Base-by-base conservation (phyloP, 2,888 invertebrate genomes). In the Dysmachus trigonus region DNA sequence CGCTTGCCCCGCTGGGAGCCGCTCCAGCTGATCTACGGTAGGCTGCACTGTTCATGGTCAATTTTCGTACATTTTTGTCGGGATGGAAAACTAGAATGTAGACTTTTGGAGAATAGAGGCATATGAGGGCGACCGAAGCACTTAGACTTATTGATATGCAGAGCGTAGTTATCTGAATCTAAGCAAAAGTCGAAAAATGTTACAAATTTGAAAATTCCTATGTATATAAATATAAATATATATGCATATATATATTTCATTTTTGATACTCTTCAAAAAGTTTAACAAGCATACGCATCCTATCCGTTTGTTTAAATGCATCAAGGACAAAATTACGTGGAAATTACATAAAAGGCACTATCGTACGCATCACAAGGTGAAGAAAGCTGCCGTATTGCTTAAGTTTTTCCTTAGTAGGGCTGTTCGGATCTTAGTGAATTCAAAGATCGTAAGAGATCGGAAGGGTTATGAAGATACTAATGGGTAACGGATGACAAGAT, bases 31-130 rank as follows among this genome's bases (percentile, higher is more conserved):
- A 90, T 3, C 90, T 89, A 51, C 90, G 87, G 62, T 91, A 91
- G 2, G 91, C 91, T 0, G 91, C 91, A 85, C 91, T 91, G 53
- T 91, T 91, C 91, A 91, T 91, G 0, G 91, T 91, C 47, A 91
- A 86, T 84, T 91, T 91, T n/a, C 95, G 92, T 71, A 95, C 94
- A 91, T 95, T 96, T 90, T 95, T 95, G 89, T 95, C 95, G 71
- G 95, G 95, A 90, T 95, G 95, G 90, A 95, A 94, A 87, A 95
- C 91, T 87, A 96, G 95, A 88, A 96, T 95, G 93, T 95, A 95
- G 51, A 95, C 93, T 92, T 95, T 95, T 27, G 95, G 95, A 31
- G 94, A 94, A 91, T 95, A 95, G 7, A 95, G 93, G 90, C 95
- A 95, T 83, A 94, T 94, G 73, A 96, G 92, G 10, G 95, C 94